phyloP scores from a whole-genome alignment of 2,797 vertebrate genomes.

The Furcifer pardalis region DNA sequence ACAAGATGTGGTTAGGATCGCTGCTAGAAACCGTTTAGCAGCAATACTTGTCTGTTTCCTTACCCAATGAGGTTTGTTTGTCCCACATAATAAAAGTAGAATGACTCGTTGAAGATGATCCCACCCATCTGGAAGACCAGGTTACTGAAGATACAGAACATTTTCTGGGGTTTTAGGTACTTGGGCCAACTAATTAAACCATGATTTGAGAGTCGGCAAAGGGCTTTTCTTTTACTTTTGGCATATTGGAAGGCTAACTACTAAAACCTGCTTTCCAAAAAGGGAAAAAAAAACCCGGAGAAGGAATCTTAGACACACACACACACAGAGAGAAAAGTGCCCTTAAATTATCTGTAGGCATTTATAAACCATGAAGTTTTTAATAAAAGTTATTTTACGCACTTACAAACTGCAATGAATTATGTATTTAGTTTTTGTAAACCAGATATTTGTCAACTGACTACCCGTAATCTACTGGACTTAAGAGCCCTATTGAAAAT shows the following conservation, averaged over 20 bases:
- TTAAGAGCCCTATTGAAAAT: slow-evolving; percentile 84
- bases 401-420: slow-evolving; percentile 83
- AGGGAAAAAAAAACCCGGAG: neutral
- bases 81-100: slow-evolving; percentile 81
- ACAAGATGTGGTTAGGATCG: neutral
- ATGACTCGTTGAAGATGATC: slow-evolving; percentile 80
- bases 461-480: slow-evolving; percentile 98
- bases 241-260: slow-evolving; percentile 80
- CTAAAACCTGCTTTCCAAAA: slow-evolving; percentile 70
- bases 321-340: slow-evolving; percentile 71
- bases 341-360: slow-evolving; percentile 78
- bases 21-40: slow-evolving; percentile 40
- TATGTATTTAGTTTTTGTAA: slow-evolving; percentile 87
- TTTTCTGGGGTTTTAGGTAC: slow-evolving; percentile 56
- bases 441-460: slow-evolving; percentile 87
- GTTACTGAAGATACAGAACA: slow-evolving; percentile 89
- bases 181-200: slow-evolving; percentile 60
- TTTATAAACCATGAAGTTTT: slow-evolving; percentile 79
- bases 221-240: slow-evolving; percentile 70
- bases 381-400: slow-evolving; percentile 79
- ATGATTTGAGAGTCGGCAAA: slow-evolving; percentile 41
- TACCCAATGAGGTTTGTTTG: slow-evolving; percentile 73
- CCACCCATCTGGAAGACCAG: slow-evolving; percentile 82
- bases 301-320: slow-evolving; percentile 41
- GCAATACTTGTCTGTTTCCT: slow-evolving; percentile 57